These are phyloP conservation scores for Polyommatus icarus DNA, from an alignment of 2,888 invertebrate genomes.

Conservation along the genomic window DNA sequence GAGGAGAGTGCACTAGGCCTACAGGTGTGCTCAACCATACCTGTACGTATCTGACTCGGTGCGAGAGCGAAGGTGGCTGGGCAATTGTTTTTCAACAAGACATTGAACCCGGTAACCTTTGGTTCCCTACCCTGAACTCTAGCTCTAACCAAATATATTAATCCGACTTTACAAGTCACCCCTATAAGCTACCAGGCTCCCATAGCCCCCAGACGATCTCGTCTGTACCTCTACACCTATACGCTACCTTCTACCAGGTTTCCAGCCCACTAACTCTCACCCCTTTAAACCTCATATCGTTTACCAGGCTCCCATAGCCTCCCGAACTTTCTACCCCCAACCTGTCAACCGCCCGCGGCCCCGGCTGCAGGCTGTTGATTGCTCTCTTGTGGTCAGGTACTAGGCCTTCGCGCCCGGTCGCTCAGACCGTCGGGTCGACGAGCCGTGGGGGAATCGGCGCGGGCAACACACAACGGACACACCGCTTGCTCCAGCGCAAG, in stretches of 20 bases:
- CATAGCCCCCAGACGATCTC: not conserved
- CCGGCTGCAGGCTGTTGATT: constrained; percentile 56
- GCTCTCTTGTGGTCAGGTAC: constrained; percentile 73
- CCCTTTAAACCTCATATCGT: not conserved
- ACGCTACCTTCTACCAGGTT: not conserved
- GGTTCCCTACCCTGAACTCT: constrained; percentile 39
- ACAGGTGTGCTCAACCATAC: constrained; percentile 72
- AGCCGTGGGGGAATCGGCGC: constrained; percentile 76
- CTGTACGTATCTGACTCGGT: constrained; percentile 67
- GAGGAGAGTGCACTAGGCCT: constrained; percentile 60
- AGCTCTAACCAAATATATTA: too few species aligned
- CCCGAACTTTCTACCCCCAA: constrained; percentile 32
- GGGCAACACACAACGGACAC: constrained; percentile 62
- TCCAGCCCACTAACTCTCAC: not conserved
- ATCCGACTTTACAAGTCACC: not conserved
- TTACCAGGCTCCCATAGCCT: not conserved
- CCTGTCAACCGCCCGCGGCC: constrained; percentile 52
- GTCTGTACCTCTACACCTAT: not conserved
- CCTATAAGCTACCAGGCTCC: not conserved
- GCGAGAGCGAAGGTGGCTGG: constrained; percentile 65
- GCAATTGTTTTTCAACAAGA: constrained; percentile 79
- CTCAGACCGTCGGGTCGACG: constrained; percentile 68
- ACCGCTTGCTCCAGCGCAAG: constrained; percentile 67
- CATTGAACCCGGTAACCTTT: constrained; percentile 71
- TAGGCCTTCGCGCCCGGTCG: constrained; percentile 78